Evolutionary conservation across 2,113 vertebrate species (phyloP), one percentile per base, ranked within the genome.

Genomic region (Chrysochloris asiatica): DNA sequence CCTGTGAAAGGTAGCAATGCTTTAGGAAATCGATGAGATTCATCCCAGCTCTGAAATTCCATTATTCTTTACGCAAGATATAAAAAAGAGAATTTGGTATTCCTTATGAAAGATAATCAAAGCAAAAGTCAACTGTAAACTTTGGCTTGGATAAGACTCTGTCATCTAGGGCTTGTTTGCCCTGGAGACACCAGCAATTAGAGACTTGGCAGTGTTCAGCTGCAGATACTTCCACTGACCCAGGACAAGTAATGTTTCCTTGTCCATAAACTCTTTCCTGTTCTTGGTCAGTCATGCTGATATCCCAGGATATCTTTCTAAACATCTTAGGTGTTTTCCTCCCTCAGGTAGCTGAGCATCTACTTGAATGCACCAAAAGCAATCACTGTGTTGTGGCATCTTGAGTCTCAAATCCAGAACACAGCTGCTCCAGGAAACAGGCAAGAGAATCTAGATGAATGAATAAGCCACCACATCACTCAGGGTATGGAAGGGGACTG

Each of bases 321-420:
- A 83, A 33, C 1, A 0, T 41, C 52, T 38, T n/a, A 77, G 56
- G 21, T 43, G 16, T 63, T 45, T 28, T 67, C 77, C 61, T 75
- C 41, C 52, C 43, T 69, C 19, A 22, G 8, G 16, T 2, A 17
- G 26, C 41, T 30, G 30, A 30, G 10, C 59, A 63, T 30, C 14
- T 19, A 19, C 63, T 7, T 67, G 63, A 11, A 33, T 19, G 41
- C 22, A 9, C 50, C n/a, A 14, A 63, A 38, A 41, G 10, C 38
- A 47, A 6, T 14, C 17, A 12, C 43, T 8, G 2, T 33, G 33
- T 30, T 16, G 2, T 24, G 61, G 8, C 1, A 0, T 1, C 0
- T 17, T 17, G 48, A 28, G 24, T 28, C 47, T 50, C 65, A 79
- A 83, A 28, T 26, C 45, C 73, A 56, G 33, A 71, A 43, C 28